A percentile compares a stretch with the other conserved stretches of the same genome.
Evolutionary conservation across 2,888 invertebrate species (phyloP).

Genomic region (Phyllotreta striolata): DNA sequence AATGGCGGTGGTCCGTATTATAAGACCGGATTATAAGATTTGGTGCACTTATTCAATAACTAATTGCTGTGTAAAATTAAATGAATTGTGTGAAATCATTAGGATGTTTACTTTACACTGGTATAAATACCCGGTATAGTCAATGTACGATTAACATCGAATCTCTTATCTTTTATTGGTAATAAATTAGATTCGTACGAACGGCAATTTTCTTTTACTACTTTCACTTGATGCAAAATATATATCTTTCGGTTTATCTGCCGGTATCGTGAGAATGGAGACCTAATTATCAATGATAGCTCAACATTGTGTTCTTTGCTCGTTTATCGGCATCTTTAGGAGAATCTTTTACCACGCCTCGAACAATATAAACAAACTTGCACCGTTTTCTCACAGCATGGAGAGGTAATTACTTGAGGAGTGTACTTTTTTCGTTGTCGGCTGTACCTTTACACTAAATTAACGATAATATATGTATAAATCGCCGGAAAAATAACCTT

Average conservation of each 20-base stretch:
- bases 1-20: no score
- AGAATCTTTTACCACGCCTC: conserved; percentile 21
- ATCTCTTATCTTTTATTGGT: no score
- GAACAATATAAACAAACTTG: conserved; percentile 17
- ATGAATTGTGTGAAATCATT: no score
- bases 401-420: conserved; percentile 11
- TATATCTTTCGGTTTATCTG: background rate
- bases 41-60: no score
- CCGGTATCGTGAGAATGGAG: conserved; percentile 20
- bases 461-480: background rate
- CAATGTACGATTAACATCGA: no score
- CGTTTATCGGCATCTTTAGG: conserved; percentile 18
- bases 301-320: conserved; percentile 11
- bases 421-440: background rate
- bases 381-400: conserved; percentile 21
- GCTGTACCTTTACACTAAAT: no score
- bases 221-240: no score
- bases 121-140: no score
- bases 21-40: no score
- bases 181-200: no score
- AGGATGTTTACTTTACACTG: conserved; percentile 1
- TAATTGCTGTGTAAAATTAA: no score
- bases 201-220: no score
- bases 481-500: background rate
- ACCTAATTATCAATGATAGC: conserved; percentile 18